A percentile compares a stretch with the other conserved stretches of the same genome.
Evolutionary conservation across 30 jellyfish, hydroid and myxozoan species (phyloP).

Genomic region (Cassiopea xamachana): DNA sequence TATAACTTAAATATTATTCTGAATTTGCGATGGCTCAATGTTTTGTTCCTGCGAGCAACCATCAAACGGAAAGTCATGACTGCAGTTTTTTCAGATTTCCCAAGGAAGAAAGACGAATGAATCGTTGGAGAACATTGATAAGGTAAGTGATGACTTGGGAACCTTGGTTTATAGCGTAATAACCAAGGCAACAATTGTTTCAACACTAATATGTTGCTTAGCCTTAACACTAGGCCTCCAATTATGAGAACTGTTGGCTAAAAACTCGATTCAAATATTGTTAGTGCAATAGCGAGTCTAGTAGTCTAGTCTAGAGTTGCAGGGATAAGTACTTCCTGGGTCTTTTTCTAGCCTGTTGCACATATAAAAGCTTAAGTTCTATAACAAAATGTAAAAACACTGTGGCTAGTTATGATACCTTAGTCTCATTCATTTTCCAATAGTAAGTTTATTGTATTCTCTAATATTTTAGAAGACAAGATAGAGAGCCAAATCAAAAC

Average conservation of each 20-base stretch:
- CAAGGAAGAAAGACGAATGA: slow-evolving; percentile 28
- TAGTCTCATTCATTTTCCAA: too few species aligned
- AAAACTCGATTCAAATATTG: too few species aligned
- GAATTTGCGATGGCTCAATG: slow-evolving; percentile 44
- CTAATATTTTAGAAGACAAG: slow-evolving; percentile 34
- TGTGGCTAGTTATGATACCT: not conserved
- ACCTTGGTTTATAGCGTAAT: too few species aligned
- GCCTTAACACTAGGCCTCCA: too few species aligned
- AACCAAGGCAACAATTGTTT: too few species aligned
- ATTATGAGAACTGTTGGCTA: too few species aligned
- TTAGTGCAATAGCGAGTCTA: too few species aligned
- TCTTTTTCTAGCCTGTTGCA: not conserved
- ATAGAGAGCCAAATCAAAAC: slow-evolving; percentile 44
- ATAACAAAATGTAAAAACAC: not conserved
- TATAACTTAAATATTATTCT: too few species aligned
- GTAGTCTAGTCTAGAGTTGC: too few species aligned
- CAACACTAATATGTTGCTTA: too few species aligned
- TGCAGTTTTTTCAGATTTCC: slow-evolving; percentile 32
- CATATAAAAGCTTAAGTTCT: not conserved
- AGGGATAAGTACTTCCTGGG: not conserved
- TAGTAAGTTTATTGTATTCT: not conserved
- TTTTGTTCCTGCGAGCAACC: slow-evolving; percentile 35
- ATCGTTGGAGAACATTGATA: slow-evolving; percentile 25
- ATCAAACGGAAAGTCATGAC: slow-evolving; percentile 40
- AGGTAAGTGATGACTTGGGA: too few species aligned